Conservation (phyloP, 1,140 invertebrate species). For the Caenorhabditis brenneri region DNA sequence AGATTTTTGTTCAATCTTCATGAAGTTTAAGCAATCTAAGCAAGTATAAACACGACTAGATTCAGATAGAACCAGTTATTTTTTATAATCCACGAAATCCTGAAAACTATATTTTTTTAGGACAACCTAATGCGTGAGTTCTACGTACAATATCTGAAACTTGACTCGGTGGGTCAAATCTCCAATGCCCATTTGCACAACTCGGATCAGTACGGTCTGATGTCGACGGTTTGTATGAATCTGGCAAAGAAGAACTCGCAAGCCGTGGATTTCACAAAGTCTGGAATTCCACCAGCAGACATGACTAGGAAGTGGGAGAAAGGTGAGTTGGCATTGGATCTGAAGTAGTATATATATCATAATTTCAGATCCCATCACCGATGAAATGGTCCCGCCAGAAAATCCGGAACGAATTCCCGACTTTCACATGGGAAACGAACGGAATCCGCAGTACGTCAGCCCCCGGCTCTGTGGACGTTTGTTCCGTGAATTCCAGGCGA, state of each 20-base stretch:
- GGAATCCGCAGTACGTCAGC: constrained; percentile 56
- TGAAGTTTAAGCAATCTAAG: no score
- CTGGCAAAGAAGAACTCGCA: constrained; percentile 63
- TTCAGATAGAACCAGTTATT: no score
- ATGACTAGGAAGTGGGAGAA: constrained; percentile 42
- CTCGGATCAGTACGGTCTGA: constrained; percentile 55
- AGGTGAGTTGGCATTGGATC: not conserved
- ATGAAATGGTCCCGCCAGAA: constrained; percentile 48
- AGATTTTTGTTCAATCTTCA: no score
- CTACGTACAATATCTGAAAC: constrained; percentile 60
- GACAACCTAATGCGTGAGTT: constrained; percentile 59
- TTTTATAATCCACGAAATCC: no score
- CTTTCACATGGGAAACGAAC: constrained; percentile 60
- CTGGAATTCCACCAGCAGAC: constrained; percentile 53
- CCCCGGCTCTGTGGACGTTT: constrained; percentile 23
- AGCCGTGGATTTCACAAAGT: constrained; percentile 68
- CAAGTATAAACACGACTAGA: no score
- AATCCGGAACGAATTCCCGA: constrained; percentile 59
- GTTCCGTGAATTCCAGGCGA: constrained; percentile 27
- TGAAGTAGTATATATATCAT: not conserved
- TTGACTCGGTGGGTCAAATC: constrained; percentile 61
- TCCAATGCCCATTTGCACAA: constrained; percentile 59
- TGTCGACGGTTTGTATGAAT: constrained; percentile 52
- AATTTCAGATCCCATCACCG: not conserved
- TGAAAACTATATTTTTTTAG: no score